Evolutionary conservation across 2,797 vertebrate genomes (phyloP), one percentile per base, ranked within the genome.

Genomic region (Vespertilio murinus): DNA sequence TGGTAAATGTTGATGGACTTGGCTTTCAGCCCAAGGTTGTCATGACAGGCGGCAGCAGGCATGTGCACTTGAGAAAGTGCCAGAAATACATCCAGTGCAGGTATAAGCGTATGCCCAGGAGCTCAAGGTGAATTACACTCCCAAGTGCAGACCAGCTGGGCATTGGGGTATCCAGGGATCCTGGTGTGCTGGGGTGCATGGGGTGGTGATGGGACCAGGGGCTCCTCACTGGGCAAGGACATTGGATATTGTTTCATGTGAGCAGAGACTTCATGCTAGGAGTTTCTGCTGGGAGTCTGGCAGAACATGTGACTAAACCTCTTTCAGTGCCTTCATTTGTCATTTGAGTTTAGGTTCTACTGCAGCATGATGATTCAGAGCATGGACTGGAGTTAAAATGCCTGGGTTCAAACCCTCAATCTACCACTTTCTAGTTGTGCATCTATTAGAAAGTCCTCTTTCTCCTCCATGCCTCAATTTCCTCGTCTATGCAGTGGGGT

Each of bases 401-500:
- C 7, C 33, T 87, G 47, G 47, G 17, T 45, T 79, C 59, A 73
- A 20, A 23, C 42, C 33, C 9, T 8, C 23, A 30, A 45, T 13
- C 28, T 13, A 70, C 18, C 12, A 45, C 45, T 64, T 84, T 90
- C 61, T 54, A 28, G 12, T 4, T 47, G 18, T 64, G 28, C 65
- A 18, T 52, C 54, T 54, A 2, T 30, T 33, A 10, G 18, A 18
- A 64, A 64, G 28, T 38, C 30, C 49, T 38, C 38, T 65, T 1
- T 3, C 49, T 85, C 8, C 49, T 94, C 71, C 23, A 33, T 75
- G 25, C 7, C 1, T 85, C 85, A 9, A 9, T 95, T 90, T 96
- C 64, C 35, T 35, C 8, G 4, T 11, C 61, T 45, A 45, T 59
- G 23, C 92, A 94, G 23, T 25, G 59, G 82, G 95, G n/a, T 40